Percentiles rank a stretch among this genome's conserved stretches.
Evolutionary conservation across 2,888 invertebrate species (phyloP).

Genomic region (Platypus cylindrus): DNA sequence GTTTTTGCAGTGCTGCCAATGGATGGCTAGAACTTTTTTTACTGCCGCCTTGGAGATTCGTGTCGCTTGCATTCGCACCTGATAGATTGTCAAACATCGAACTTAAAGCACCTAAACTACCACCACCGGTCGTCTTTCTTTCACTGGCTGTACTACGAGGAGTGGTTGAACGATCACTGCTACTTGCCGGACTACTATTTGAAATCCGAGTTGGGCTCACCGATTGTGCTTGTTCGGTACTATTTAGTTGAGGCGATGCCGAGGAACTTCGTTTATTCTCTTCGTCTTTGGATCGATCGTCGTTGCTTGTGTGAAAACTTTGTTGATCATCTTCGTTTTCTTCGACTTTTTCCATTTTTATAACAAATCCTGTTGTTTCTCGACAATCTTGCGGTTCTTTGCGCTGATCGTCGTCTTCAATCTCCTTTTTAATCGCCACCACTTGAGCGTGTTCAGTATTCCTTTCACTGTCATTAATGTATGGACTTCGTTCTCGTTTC

Average conservation of each 20-base stretch:
- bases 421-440: constrained; percentile 30
- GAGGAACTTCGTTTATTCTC: constrained; percentile 30
- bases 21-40: constrained; percentile 73
- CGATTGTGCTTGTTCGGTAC: constrained; percentile 30
- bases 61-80: constrained; percentile 36
- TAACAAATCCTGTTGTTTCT: constrained; percentile 34
- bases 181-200: constrained; percentile 59
- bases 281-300: constrained; percentile 27
- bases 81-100: constrained; percentile 84
- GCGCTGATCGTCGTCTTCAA: constrained; percentile 33
- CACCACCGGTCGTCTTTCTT: constrained; percentile 45
- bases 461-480: constrained; percentile 38
- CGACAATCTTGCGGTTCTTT: constrained; percentile 27
- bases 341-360: constrained; percentile 28
- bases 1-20: constrained; percentile 84
- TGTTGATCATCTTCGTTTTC: constrained; percentile 35
- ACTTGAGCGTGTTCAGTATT: constrained; percentile 26
- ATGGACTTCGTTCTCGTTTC: constrained; percentile 38
- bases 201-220: constrained; percentile 50
- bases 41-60: constrained; percentile 31
- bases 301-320: constrained; percentile 32
- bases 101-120: constrained; percentile 70
- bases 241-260: constrained; percentile 29
- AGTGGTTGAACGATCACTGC: constrained; percentile 63
- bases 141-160: constrained; percentile 53